phyloP scores from a whole-genome alignment of 2,113 vertebrate genomes.

The Thomomys bottae region DNA sequence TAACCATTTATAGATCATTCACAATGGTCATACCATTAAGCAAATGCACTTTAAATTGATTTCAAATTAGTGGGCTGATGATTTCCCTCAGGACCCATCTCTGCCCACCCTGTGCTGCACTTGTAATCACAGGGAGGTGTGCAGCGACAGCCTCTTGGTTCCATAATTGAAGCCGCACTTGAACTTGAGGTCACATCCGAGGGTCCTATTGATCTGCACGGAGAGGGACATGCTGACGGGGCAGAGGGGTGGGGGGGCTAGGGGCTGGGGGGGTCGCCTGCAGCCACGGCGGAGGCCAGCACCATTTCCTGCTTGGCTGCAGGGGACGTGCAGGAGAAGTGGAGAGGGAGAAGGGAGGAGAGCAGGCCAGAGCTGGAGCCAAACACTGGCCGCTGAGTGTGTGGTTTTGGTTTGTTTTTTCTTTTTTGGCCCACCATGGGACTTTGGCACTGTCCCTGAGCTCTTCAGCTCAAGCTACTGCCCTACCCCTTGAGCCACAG shows the following conservation, averaged over 20 bases:
- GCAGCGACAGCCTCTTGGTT: constrained; percentile 64
- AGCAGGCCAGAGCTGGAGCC: not conserved
- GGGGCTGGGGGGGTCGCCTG: constrained; percentile 16
- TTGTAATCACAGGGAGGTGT: constrained; percentile 70
- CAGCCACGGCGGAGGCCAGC: constrained; percentile 46
- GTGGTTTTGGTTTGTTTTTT: too few relatives aligned
- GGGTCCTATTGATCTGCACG: constrained; percentile 77
- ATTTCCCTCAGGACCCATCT: constrained; percentile 79
- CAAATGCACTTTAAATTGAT: constrained; percentile 88
- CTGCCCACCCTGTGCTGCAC: constrained; percentile 18
- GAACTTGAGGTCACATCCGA: constrained; percentile 78
- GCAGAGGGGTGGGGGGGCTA: not conserved
- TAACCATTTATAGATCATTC: constrained; percentile 84
- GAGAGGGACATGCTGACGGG: constrained; percentile 77
- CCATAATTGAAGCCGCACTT: constrained; percentile 79
- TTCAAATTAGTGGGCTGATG: constrained; percentile 86
- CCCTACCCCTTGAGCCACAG: too few relatives aligned
- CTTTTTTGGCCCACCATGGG: too few relatives aligned
- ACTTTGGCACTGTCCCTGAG: too few relatives aligned
- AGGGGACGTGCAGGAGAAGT: not conserved
- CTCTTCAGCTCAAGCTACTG: too few relatives aligned
- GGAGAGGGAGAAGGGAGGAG: not conserved
- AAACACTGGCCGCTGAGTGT: too few relatives aligned
- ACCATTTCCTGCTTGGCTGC: not conserved
- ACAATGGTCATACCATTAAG: constrained; percentile 83